phyloP scores from a whole-genome alignment of 2,113 vertebrate genomes.

The Corynorhinus townsendii region DNA sequence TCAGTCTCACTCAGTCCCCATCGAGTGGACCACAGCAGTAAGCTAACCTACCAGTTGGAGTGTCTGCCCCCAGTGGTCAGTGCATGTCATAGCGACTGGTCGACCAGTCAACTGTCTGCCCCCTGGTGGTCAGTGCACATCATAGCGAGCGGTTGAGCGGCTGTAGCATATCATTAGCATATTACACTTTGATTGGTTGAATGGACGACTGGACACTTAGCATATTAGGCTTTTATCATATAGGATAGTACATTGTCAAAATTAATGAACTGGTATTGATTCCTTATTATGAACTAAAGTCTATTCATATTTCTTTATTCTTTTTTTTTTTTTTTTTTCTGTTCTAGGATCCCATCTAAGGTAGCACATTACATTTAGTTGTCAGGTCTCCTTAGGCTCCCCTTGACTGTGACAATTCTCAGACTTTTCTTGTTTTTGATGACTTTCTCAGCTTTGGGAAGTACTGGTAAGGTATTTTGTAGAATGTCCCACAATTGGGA shows the following conservation, averaged over 20 bases:
- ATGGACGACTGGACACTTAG: too few relatives aligned
- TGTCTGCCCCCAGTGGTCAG: too few relatives aligned
- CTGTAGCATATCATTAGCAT: too few relatives aligned
- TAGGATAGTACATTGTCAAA: background rate
- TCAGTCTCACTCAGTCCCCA: too few relatives aligned
- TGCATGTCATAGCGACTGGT: too few relatives aligned
- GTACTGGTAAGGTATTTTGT: background rate
- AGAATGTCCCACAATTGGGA: background rate
- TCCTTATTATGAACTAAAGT: background rate
- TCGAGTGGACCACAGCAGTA: too few relatives aligned
- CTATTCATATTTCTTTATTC: background rate
- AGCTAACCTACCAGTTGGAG: too few relatives aligned
- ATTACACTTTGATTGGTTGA: too few relatives aligned
- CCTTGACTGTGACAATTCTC: background rate
- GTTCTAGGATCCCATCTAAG: background rate
- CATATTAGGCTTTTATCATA: too few relatives aligned
- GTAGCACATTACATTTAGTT: background rate
- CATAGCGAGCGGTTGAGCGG: too few relatives aligned
- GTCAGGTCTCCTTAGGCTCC: background rate
- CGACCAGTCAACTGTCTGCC: too few relatives aligned
- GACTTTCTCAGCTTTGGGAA: background rate
- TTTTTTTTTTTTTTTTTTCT: background rate
- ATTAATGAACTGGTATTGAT: background rate
- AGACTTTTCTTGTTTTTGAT: slow-evolving; percentile 2
- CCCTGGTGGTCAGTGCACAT: too few relatives aligned